phyloP scores from a whole-genome alignment of 2,888 invertebrate species.

The Synanthedon andrenaeformis region DNA sequence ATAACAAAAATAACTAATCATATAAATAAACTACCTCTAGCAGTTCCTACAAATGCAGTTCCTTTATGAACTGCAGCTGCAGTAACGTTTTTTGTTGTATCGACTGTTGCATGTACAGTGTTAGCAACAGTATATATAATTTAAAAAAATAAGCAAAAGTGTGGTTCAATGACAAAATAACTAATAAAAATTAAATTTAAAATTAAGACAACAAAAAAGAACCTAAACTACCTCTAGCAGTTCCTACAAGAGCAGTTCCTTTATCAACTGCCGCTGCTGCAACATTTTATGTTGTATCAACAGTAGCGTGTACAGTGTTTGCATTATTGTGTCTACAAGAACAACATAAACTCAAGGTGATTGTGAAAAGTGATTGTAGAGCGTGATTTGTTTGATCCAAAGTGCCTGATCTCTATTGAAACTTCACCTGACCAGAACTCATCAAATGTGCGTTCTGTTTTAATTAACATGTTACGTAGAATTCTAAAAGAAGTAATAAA shows the following conservation, averaged over 20 bases:
- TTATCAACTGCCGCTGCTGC: constrained; percentile 30
- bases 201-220: too few relatives aligned
- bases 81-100: constrained; percentile 21
- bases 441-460: too few relatives aligned
- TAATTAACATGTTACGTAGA: too few relatives aligned
- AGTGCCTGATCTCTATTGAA: too few relatives aligned
- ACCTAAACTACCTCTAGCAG: constrained; percentile 24
- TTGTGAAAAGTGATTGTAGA: background rate
- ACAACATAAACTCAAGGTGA: background rate
- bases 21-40: constrained; percentile 21
- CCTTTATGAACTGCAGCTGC: constrained; percentile 19
- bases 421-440: too few relatives aligned
- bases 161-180: too few relatives aligned
- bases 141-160: background rate
- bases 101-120: constrained; percentile 24
- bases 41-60: constrained; percentile 19
- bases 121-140: constrained; percentile 8
- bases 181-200: too few relatives aligned
- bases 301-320: constrained; percentile 25
- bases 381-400: too few relatives aligned
- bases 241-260: constrained; percentile 25
- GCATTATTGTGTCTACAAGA: constrained; percentile 6
- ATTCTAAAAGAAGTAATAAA: too few relatives aligned
- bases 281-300: constrained; percentile 32
- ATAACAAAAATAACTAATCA: background rate